Conservation (phyloP, 2,888 invertebrate genomes). For the Hoplodrina ambigua region DNA sequence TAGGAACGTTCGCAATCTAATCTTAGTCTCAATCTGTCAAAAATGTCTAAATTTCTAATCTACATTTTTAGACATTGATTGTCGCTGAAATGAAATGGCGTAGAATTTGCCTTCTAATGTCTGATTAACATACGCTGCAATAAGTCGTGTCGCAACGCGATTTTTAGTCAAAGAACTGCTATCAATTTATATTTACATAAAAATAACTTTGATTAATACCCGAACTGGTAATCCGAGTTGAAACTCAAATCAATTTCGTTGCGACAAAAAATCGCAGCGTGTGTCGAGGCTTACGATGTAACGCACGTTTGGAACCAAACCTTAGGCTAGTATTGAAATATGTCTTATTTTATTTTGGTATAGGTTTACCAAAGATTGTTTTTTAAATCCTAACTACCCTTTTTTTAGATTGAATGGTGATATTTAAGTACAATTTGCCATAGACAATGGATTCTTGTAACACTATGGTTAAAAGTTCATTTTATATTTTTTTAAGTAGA, state of each 20-base stretch:
- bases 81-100: too few species aligned
- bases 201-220: conserved; percentile 15
- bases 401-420: conserved; percentile 72
- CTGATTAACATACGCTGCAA: conserved; percentile 38
- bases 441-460: conserved; percentile 71
- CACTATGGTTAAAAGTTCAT: conserved; percentile 64
- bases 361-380: conserved; percentile 76
- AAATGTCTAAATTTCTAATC: too few species aligned
- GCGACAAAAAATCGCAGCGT: conserved; percentile 49
- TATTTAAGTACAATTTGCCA: conserved; percentile 82
- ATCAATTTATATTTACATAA: conserved; percentile 1
- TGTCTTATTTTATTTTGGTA: conserved; percentile 68
- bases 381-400: conserved; percentile 58
- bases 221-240: conserved; percentile 17
- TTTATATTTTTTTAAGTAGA: conserved; percentile 73
- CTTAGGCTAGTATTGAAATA: conserved; percentile 60
- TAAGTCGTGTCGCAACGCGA: conserved; percentile 20
- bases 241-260: conserved; percentile 5
- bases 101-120: background rate
- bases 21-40: too few species aligned
- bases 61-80: too few species aligned
- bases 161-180: background rate
- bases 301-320: conserved; percentile 53
- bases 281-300: conserved; percentile 48
- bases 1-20: too few species aligned